A percentile compares a stretch with the other conserved stretches of the same genome.
Evolutionary conservation across 2,888 invertebrate genomes (phyloP).

Genomic region (Eupithecia vulgata): DNA sequence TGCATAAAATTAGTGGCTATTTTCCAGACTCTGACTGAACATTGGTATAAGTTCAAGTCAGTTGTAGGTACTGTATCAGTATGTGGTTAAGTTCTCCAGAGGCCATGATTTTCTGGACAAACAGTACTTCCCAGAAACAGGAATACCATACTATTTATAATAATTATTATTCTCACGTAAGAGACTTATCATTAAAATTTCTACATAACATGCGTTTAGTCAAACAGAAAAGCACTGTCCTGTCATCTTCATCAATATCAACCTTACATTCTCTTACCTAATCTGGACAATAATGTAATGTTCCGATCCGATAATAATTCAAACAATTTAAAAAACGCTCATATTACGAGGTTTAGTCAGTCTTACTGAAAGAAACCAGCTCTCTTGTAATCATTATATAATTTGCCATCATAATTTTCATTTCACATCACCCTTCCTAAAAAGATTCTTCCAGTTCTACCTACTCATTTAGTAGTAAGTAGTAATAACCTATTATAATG

Average conservation of each 20-base stretch:
- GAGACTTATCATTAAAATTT: background rate
- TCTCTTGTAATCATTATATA: background rate
- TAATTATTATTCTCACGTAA: background rate
- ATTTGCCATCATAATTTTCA: background rate
- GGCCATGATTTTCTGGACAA: background rate
- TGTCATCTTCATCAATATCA: background rate
- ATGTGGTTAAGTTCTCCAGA: background rate
- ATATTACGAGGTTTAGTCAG: background rate
- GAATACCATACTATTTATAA: background rate
- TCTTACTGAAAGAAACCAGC: background rate
- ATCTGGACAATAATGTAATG: background rate
- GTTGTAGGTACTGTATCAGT: background rate
- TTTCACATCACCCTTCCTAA: background rate
- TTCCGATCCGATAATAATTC: background rate
- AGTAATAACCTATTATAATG: background rate
- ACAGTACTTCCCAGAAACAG: background rate
- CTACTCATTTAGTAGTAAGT: background rate
- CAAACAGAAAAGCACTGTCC: background rate
- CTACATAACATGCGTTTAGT: background rate
- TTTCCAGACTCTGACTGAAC: background rate
- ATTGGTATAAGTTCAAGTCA: background rate
- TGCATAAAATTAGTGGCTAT: constrained; percentile 11
- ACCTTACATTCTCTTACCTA: background rate
- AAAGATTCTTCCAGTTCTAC: background rate
- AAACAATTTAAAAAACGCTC: background rate